Percentiles rank a stretch among this genome's conserved stretches.
These are phyloP conservation scores for Lophotriccus pileatus DNA, from an alignment of 2,797 vertebrate genomes.

Conservation along the genomic window DNA sequence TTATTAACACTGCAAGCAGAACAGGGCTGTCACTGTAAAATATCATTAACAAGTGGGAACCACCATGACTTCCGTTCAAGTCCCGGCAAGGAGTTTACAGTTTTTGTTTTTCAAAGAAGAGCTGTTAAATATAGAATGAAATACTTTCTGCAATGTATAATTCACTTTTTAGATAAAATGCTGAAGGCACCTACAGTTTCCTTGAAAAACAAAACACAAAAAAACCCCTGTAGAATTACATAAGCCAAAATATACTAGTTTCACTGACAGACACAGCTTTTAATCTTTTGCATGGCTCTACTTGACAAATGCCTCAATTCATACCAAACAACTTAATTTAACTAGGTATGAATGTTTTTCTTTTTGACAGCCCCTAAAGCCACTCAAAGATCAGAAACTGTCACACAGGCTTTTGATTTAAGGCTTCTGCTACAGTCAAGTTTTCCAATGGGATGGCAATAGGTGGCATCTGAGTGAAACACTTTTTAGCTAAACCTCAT, in stretches of 20 bases:
- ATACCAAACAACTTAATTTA: not conserved
- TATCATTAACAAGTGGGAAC: not conserved
- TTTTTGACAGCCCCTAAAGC: constrained; percentile 10
- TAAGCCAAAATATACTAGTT: not conserved
- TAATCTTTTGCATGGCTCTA: constrained; percentile 8
- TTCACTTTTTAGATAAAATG: constrained; percentile 15
- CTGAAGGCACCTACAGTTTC: constrained; percentile 18
- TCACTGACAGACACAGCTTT: constrained; percentile 15
- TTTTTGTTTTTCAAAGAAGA: constrained; percentile 31
- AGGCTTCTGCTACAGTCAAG: not conserved
- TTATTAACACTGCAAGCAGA: not conserved
- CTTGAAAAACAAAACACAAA: not conserved
- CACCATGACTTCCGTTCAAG: not conserved
- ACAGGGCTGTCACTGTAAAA: constrained; percentile 14
- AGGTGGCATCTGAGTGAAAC: not conserved
- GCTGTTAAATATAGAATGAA: constrained; percentile 33
- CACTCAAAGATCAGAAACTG: constrained; percentile 10
- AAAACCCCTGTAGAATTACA: not conserved
- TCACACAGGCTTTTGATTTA: constrained; percentile 11
- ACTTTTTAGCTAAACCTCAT: not conserved
- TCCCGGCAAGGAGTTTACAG: not conserved
- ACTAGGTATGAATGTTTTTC: not conserved
- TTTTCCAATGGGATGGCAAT: not conserved
- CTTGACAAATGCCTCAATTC: constrained; percentile 11
- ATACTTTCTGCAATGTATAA: constrained; percentile 26